Base-by-base conservation (phyloP, 2,888 invertebrate species). In the Fragum sueziense region DNA sequence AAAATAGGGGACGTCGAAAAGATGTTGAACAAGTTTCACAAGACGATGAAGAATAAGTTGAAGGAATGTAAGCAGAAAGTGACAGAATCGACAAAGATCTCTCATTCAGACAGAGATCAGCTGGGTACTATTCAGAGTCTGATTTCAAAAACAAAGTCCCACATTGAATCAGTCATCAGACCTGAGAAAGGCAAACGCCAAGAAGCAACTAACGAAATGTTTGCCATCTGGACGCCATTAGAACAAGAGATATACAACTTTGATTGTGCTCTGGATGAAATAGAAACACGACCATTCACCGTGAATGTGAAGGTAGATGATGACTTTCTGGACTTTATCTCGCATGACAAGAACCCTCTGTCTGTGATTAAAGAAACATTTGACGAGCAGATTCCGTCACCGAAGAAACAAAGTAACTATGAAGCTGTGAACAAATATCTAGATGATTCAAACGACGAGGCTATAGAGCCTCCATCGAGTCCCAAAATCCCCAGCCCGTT, bases 21-120 rank as follows among this genome's bases (percentile, higher is more conserved):
- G 37, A 74, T 68, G n/a, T 31, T 84, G 37, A 77, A 61, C 7
- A 79, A 78, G 61, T 84, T 84, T 57, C 72, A 82, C 70, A 84
- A 82, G 72, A 73, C 84, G 31, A 82, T 82, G 81, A 84, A 81
- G 62, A 27, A 72, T 4, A 79, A 81, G 54, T 52, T 84, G 20
- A 81, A 79, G 57, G 84, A 81, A 61, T 76, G 81, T 22, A 84
- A 84, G 52, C 84, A 84, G 57, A 77, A 78, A 52, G 84, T 81
- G 1, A 69, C 59, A 9, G 84, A 84, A 59, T 65, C 79, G 2
- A 84, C 84, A 2, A 84, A 84, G 65, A 84, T 84, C 31, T 82
- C 84, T 3, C 77, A 81, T 17, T 71, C 79, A 0, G 84, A 84
- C 20, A 65, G 62, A 14, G 81, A 79, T n/a, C 70, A 75, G 25